A percentile compares a stretch with the other conserved stretches of the same genome.
Evolutionary conservation across 2,113 vertebrate genomes (phyloP).

Genomic region (Myrmophylax atrothorax): DNA sequence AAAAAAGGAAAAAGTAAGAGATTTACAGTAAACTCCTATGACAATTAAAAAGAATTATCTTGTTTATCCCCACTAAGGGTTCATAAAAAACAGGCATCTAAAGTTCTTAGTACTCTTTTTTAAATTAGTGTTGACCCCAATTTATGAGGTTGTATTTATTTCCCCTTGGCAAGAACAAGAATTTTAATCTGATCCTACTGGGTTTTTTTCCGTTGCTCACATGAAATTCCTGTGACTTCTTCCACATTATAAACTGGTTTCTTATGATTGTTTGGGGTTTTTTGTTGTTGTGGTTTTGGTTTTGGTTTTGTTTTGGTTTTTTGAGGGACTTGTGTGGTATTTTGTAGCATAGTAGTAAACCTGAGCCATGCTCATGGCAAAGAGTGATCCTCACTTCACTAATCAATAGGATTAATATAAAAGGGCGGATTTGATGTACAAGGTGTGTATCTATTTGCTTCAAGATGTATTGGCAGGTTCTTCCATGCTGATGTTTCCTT

Average conservation of each 20-base stretch:
- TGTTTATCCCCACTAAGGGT: not conserved
- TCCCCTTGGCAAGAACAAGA: not conserved
- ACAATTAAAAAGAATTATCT: not conserved
- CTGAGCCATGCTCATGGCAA: not conserved
- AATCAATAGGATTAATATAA: not conserved
- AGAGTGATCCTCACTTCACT: not conserved
- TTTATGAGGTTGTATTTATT: not conserved
- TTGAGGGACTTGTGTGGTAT: not conserved
- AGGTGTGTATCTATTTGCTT: not conserved
- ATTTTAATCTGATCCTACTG: not conserved
- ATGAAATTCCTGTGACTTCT: not conserved
- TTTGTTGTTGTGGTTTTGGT: too few species aligned
- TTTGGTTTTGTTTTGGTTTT: too few species aligned
- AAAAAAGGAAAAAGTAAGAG: not conserved
- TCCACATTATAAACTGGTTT: not conserved
- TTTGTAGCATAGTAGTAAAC: not conserved
- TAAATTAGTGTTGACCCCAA: not conserved
- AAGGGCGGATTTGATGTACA: not conserved
- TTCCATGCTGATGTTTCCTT: not conserved
- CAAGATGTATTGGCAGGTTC: not conserved
- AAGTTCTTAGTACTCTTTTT: not conserved
- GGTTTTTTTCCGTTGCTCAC: not conserved
- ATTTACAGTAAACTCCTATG: not conserved
- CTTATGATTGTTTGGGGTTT: not conserved
- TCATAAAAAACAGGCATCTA: not conserved